Conservation (phyloP, 2,888 invertebrate genomes). For the Strigamia crassipes region DNA sequence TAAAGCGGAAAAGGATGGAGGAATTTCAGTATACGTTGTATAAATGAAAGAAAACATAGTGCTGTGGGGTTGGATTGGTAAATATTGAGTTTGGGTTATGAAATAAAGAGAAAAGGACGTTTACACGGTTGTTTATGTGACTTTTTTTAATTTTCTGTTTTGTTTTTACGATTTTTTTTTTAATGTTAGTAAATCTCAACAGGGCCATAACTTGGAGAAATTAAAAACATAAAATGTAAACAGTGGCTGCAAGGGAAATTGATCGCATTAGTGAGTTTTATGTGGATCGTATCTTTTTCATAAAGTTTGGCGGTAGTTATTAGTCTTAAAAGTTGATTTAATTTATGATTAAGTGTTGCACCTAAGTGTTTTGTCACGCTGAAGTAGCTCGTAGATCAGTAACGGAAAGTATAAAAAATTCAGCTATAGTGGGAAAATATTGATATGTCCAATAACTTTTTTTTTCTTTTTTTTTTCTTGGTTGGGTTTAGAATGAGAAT, state of each 20-base stretch:
- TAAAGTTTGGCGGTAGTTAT: not conserved
- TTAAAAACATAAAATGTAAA: slow-evolving; percentile 34
- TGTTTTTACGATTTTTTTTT: not conserved
- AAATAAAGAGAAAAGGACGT: too few species aligned
- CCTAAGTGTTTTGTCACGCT: not conserved
- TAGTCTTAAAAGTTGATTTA: not conserved
- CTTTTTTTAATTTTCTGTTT: not conserved
- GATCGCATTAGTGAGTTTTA: slow-evolving; percentile 5
- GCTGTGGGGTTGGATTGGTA: not conserved
- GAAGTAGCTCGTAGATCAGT: not conserved
- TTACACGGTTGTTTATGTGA: too few species aligned
- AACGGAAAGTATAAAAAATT: not conserved
- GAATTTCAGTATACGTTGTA: not conserved
- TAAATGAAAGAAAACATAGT: not conserved
- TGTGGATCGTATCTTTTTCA: not conserved
- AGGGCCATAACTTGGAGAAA: not conserved
- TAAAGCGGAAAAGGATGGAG: not conserved
- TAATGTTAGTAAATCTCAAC: not conserved
- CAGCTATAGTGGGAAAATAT: not conserved
- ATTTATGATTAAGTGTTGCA: not conserved
- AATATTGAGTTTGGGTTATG: not conserved
- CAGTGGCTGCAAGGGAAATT: slow-evolving; percentile 2
- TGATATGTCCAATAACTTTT: too few species aligned
- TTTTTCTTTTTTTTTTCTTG: too few species aligned
- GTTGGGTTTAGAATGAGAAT: too few species aligned